Evolutionary conservation across 2,797 vertebrate genomes (phyloP).

Genomic region (Gambelia wislizenii): DNA sequence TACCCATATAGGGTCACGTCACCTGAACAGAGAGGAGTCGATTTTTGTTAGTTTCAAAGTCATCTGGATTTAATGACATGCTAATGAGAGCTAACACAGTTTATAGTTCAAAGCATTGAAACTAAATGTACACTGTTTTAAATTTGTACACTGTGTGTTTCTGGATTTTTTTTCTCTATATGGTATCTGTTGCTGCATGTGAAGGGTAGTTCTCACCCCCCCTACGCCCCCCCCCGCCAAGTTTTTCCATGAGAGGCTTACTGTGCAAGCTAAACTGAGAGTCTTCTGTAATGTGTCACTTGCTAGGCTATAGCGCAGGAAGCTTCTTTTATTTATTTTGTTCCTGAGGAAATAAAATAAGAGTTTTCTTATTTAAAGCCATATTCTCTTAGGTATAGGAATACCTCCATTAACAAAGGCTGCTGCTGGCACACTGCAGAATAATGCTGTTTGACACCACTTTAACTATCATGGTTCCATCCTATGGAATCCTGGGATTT

Average conservation of each 20-base stretch:
- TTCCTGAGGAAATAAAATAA: too few relatives aligned
- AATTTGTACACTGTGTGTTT: background rate
- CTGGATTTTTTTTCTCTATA: slow-evolving; percentile 24
- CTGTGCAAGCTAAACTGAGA: background rate
- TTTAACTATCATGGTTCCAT: too few relatives aligned
- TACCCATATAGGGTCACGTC: background rate
- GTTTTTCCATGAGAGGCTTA: background rate
- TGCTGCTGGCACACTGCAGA: too few relatives aligned
- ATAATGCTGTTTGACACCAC: too few relatives aligned
- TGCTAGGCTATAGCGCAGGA: background rate
- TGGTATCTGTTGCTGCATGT: background rate
- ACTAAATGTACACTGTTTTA: too few relatives aligned
- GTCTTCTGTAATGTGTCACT: background rate
- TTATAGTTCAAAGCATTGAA: background rate
- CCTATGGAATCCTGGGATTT: too few relatives aligned
- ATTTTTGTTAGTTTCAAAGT: background rate
- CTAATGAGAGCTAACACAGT: background rate
- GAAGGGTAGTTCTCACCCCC: too few relatives aligned
- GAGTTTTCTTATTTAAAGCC: too few relatives aligned
- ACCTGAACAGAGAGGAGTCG: background rate
- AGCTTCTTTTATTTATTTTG: background rate
- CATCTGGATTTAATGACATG: background rate
- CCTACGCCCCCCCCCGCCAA: too few relatives aligned
- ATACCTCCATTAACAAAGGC: too few relatives aligned
- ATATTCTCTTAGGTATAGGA: too few relatives aligned